These are phyloP conservation scores for Caenorhabditis drosophilae DNA, from an alignment of 2,888 invertebrate genomes.

Conservation along the genomic window DNA sequence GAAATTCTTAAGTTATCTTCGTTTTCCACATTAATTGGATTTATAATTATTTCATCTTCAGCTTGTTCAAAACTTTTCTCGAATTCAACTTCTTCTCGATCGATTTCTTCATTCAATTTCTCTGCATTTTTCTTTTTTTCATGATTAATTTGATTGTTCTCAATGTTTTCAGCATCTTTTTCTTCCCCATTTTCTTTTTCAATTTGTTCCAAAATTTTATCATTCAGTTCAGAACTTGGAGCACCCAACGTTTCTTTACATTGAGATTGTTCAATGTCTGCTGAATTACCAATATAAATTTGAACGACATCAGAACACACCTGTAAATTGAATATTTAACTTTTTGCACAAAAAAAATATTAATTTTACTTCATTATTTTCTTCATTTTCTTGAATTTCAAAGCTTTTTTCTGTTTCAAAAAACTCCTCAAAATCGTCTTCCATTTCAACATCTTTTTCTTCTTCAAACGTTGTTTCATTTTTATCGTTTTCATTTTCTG, in stretches of 20 bases:
- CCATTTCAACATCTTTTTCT: background rate
- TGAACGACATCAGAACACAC: too few relatives aligned
- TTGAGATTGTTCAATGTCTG: too few relatives aligned
- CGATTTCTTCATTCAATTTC: background rate
- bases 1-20: background rate
- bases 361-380: too few relatives aligned
- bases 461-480: background rate
- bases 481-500: background rate
- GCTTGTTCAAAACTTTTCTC: background rate
- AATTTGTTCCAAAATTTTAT: background rate
- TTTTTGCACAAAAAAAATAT: too few relatives aligned
- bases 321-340: too few relatives aligned
- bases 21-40: background rate
- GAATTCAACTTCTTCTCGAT: background rate
- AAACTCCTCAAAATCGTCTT: background rate
- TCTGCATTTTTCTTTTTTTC: too few relatives aligned
- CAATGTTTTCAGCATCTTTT: background rate
- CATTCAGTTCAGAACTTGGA: too few relatives aligned
- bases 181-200: background rate
- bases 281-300: too few relatives aligned
- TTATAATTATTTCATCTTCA: background rate
- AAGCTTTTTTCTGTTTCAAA: slow-evolving; percentile 5
- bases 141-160: background rate
- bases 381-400: slow-evolving; percentile 3
- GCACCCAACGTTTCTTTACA: too few relatives aligned